Evolutionary conservation across 2,113 vertebrate species (phyloP).

Genomic region (Scytalopus superciliaris): DNA sequence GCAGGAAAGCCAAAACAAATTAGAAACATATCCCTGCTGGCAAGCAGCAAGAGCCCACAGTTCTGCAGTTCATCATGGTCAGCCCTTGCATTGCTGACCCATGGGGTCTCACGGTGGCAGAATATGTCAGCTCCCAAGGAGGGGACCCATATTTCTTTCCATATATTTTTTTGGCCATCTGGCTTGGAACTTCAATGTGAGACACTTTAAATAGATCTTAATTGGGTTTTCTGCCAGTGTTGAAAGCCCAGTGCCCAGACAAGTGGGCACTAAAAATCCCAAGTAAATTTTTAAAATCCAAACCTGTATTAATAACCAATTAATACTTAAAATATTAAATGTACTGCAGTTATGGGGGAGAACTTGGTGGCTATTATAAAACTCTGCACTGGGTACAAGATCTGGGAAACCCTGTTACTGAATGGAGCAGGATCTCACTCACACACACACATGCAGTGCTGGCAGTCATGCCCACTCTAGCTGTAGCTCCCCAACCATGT

Average conservation of each 20-base stretch:
- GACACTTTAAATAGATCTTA: background rate
- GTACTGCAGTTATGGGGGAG: background rate
- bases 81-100: background rate
- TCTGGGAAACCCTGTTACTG: background rate
- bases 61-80: background rate
- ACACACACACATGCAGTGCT: fast-evolving
- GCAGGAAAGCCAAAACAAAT: background rate
- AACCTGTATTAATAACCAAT: background rate
- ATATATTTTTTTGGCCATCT: background rate
- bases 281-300: background rate
- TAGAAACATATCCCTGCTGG: background rate
- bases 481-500: background rate
- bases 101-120: background rate
- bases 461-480: background rate
- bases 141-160: background rate
- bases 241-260: background rate
- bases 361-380: background rate
- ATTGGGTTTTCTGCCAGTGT: background rate
- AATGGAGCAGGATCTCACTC: background rate
- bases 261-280: background rate
- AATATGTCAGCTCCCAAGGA: background rate
- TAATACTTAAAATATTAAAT: background rate
- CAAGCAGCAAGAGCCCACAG: background rate
- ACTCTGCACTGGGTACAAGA: background rate
- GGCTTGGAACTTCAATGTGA: background rate